A percentile compares a stretch with the other conserved stretches of the same genome.
phyloP scores from a whole-genome alignment of 2,888 invertebrate species.

The Steromphala cineraria region DNA sequence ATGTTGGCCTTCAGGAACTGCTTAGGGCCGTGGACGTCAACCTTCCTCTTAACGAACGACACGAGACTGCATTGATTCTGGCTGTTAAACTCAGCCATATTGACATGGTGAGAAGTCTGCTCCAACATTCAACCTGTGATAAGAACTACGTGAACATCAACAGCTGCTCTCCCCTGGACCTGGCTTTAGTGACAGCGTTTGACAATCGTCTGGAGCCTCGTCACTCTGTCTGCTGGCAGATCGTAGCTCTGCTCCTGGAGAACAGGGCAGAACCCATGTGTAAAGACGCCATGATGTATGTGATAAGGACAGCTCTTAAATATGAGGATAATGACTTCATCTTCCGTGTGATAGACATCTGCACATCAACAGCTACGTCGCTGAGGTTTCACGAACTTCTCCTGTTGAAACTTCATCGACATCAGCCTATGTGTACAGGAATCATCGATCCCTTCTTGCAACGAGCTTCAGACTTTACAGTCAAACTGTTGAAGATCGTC shows the following conservation, averaged over 20 bases:
- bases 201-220: slow-evolving; percentile 59
- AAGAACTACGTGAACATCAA: slow-evolving; percentile 56
- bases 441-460: slow-evolving; percentile 56
- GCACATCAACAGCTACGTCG: slow-evolving; percentile 50
- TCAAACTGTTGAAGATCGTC: slow-evolving; percentile 53
- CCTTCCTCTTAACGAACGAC: slow-evolving; percentile 56
- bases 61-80: slow-evolving; percentile 60
- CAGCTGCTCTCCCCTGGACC: slow-evolving; percentile 58
- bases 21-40: slow-evolving; percentile 46
- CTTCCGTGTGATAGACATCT: slow-evolving; percentile 48
- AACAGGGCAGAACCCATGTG: slow-evolving; percentile 58
- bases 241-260: slow-evolving; percentile 55
- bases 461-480: slow-evolving; percentile 52
- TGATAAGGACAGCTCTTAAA: slow-evolving; percentile 62
- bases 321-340: slow-evolving; percentile 56
- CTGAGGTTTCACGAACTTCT: slow-evolving; percentile 54
- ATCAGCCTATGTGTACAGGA: slow-evolving; percentile 61
- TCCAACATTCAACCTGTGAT: slow-evolving; percentile 46
- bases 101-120: slow-evolving; percentile 54
- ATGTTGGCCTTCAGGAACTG: background rate
- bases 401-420: slow-evolving; percentile 58
- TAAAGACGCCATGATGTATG: slow-evolving; percentile 65
- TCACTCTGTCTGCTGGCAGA: slow-evolving; percentile 62
- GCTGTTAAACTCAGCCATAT: slow-evolving; percentile 57
- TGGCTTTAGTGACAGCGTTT: slow-evolving; percentile 62